Conservation (phyloP, 2,888 invertebrate genomes). For the Neoaliturus tenellus region DNA sequence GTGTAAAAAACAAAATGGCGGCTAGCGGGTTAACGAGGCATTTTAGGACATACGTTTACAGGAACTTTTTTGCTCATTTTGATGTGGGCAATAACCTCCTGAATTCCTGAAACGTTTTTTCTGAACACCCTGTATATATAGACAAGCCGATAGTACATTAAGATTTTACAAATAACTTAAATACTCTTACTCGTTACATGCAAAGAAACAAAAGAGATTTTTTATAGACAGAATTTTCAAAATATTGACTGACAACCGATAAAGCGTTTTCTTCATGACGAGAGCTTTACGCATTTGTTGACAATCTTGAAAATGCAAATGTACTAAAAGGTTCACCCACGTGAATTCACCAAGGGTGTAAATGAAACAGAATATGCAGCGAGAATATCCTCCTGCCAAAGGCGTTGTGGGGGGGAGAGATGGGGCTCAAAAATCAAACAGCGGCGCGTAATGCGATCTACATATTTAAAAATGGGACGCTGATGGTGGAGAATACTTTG, state of each 20-base stretch:
- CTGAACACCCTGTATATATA: too few species aligned
- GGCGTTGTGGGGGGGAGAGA: background rate
- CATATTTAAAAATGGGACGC: conserved; percentile 45
- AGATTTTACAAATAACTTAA: too few species aligned
- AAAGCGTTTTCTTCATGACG: background rate
- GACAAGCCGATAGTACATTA: too few species aligned
- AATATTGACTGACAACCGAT: background rate
- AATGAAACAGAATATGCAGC: conserved; percentile 44
- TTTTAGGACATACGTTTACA: too few species aligned
- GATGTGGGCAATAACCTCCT: too few species aligned
- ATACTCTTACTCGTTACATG: too few species aligned
- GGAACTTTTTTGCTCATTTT: too few species aligned
- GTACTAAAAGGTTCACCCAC: conserved; percentile 35
- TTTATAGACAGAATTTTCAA: background rate
- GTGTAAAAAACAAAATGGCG: too few species aligned
- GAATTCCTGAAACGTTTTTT: too few species aligned
- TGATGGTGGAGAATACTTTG: conserved; percentile 18
- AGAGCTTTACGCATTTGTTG: background rate
- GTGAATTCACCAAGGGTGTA: conserved; percentile 36
- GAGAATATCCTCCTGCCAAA: background rate
- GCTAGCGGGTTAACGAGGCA: too few species aligned
- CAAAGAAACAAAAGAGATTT: too few species aligned
- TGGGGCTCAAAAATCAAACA: conserved; percentile 45
- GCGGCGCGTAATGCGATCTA: conserved; percentile 42
- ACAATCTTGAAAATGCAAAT: conserved; percentile 45